phyloP scores from a whole-genome alignment of 2,113 vertebrate genomes.

The Dicrurus megarhynchus region DNA sequence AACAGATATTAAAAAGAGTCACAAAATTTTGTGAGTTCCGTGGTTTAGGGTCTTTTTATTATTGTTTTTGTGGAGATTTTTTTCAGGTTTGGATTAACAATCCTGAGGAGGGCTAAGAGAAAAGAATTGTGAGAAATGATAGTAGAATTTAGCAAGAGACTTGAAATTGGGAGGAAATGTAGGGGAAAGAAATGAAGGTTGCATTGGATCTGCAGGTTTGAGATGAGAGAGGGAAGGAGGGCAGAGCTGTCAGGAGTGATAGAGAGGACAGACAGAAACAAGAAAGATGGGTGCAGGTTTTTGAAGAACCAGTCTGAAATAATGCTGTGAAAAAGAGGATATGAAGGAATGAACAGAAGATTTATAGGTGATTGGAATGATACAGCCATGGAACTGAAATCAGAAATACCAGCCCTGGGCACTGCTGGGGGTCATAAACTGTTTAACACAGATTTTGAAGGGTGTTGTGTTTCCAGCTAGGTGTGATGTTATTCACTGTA shows the following conservation, averaged over 20 bases:
- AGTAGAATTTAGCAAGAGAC: neutral
- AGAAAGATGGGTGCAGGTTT: neutral
- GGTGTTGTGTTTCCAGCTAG: neutral
- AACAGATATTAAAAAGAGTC: neutral
- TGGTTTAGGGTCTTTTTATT: neutral
- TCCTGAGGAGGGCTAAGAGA: neutral
- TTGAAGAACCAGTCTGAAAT: neutral
- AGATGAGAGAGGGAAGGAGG: neutral
- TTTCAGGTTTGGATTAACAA: neutral
- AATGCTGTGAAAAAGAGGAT: neutral
- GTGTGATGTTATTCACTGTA: neutral
- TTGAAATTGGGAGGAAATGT: neutral
- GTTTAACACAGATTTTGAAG: neutral
- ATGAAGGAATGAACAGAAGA: neutral
- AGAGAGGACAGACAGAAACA: neutral
- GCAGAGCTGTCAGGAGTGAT: neutral
- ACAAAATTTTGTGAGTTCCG: neutral
- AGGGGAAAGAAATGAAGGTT: neutral
- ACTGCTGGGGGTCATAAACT: neutral
- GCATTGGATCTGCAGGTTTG: neutral
- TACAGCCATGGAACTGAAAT: neutral
- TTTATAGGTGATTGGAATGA: neutral
- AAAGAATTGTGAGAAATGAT: neutral
- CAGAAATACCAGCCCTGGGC: neutral
- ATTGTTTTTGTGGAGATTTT: rapidly evolving